These are phyloP conservation scores for Petrolisthes cinctipes DNA, from an alignment of 2,888 invertebrate genomes.

Conservation along the genomic window DNA sequence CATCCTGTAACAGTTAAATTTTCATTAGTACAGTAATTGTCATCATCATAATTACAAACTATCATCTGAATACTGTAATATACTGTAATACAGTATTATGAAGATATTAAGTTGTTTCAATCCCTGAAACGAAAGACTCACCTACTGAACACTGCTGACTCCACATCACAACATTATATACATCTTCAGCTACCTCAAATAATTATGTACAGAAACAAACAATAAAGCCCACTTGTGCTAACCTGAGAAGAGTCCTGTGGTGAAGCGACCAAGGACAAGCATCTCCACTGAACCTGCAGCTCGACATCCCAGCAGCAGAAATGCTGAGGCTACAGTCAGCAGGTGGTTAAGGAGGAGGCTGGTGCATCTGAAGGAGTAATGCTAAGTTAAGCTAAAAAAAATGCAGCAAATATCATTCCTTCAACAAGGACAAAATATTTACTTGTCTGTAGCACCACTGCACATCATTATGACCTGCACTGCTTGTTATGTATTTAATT, in stretches of 20 bases:
- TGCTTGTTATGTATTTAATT: background rate
- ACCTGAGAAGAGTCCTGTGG: conserved; percentile 45
- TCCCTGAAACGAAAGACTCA: no score
- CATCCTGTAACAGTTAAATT: no score
- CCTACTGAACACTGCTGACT: no score
- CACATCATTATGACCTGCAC: background rate
- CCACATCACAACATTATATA: background rate
- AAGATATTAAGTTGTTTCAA: no score
- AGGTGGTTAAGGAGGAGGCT: conserved; percentile 38
- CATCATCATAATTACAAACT: no score
- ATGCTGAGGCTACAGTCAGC: conserved; percentile 24
- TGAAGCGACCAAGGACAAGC: conserved; percentile 51
- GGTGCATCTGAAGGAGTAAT: conserved; percentile 14
- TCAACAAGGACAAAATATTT: background rate
- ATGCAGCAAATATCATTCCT: no score
- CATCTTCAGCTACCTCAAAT: background rate
- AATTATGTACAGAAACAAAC: background rate
- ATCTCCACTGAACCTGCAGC: conserved; percentile 32
- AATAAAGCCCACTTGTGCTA: background rate
- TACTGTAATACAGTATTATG: no score
- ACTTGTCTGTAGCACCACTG: background rate
- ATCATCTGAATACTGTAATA: no score
- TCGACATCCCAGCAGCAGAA: conserved; percentile 26
- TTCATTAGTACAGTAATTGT: no score
- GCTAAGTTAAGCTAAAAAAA: background rate